A percentile compares a stretch with the other conserved stretches of the same genome.
Evolutionary conservation across 1,140 invertebrate genomes (phyloP).

Genomic region (Globodera ellingtonae): DNA sequence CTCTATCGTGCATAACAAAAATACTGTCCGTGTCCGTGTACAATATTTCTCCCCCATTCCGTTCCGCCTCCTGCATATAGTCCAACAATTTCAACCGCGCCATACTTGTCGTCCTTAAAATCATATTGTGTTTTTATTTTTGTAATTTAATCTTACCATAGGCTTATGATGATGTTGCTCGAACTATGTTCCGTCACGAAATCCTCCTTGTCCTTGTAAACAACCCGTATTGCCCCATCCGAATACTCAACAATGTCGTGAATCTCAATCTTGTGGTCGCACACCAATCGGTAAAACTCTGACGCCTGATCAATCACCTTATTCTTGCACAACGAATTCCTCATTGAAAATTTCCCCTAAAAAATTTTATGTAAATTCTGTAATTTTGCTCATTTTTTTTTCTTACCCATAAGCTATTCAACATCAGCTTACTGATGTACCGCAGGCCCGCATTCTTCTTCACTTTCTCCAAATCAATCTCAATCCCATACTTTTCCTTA

Average conservation of each 20-base stretch:
- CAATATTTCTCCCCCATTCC: not conserved
- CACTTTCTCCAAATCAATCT: not conserved
- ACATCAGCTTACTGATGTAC: not conserved
- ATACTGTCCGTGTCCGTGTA: too few species aligned
- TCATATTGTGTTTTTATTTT: too few species aligned
- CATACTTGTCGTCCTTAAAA: not conserved
- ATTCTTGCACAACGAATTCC: not conserved
- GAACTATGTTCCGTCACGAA: too few species aligned
- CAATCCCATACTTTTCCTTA: too few species aligned
- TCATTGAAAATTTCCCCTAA: slow-evolving; percentile 1
- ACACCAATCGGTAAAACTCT: not conserved
- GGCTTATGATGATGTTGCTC: not conserved
- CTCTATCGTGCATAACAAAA: too few species aligned
- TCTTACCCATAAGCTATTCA: not conserved
- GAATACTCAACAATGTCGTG: not conserved
- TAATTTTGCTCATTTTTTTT: not conserved
- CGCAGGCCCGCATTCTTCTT: slow-evolving; percentile 3
- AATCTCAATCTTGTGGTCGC: not conserved
- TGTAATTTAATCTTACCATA: too few species aligned
- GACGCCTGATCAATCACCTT: not conserved
- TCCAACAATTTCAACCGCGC: not conserved
- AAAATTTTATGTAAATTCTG: not conserved
- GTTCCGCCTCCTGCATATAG: not conserved
- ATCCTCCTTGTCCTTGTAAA: too few species aligned
- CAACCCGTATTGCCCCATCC: not conserved